Evolutionary conservation across 2,113 vertebrate genomes (phyloP).

Genomic region (Syngnathus typhle): DNA sequence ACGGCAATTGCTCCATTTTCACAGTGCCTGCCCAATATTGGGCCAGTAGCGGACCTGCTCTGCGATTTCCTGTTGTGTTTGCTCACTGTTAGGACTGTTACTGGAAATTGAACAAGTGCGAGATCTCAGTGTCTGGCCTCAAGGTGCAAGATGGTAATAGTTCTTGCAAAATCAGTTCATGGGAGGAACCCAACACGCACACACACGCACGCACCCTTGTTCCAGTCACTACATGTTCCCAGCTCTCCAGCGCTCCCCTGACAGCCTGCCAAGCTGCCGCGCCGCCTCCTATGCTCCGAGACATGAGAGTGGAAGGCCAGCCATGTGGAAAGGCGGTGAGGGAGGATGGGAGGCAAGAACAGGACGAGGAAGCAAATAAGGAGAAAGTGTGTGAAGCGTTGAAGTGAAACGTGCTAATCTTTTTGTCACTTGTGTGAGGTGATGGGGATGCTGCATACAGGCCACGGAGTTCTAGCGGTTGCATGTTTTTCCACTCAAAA

Average conservation of each 20-base stretch:
- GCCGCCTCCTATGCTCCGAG: constrained; percentile 63
- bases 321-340: constrained; percentile 59
- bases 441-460: constrained; percentile 59
- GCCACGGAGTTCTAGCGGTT: constrained; percentile 37
- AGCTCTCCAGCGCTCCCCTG: constrained; percentile 61
- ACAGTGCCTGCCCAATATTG: neutral
- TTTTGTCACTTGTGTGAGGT: constrained; percentile 68
- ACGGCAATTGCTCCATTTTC: constrained; percentile 7
- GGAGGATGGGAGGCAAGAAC: constrained; percentile 20
- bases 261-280: constrained; percentile 67
- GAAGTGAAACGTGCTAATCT: constrained; percentile 68
- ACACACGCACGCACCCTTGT: constrained; percentile 26
- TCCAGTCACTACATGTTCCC: constrained; percentile 68
- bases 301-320: constrained; percentile 64
- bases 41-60: constrained; percentile 20
- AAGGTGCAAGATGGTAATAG: constrained; percentile 17
- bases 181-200: constrained; percentile 27
- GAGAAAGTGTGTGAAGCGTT: constrained; percentile 48
- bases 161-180: constrained; percentile 27
- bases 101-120: constrained; percentile 12
- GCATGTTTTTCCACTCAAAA: constrained; percentile 35
- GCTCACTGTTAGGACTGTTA: neutral
- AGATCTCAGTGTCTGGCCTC: constrained; percentile 24
- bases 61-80: constrained; percentile 18
- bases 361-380: constrained; percentile 32